These are phyloP conservation scores for Taurulus bubalis DNA, from an alignment of 2,113 vertebrate genomes.

Conservation along the genomic window DNA sequence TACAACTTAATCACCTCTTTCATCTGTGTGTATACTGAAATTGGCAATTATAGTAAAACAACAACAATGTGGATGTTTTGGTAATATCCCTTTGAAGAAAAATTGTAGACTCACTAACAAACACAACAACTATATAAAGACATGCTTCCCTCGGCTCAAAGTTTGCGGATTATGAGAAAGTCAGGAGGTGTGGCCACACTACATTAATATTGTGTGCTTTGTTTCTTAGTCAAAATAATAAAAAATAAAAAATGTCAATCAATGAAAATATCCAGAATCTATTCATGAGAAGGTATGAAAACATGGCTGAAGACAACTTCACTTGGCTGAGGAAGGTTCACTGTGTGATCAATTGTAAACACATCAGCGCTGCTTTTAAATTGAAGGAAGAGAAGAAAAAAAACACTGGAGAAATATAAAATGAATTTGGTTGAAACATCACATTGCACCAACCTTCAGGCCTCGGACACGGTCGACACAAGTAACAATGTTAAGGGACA, in stretches of 20 bases:
- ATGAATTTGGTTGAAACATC: constrained; percentile 6
- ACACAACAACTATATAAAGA: constrained; percentile 10
- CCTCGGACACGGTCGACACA: constrained; percentile 53
- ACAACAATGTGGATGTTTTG: neutral
- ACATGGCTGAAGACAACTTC: neutral
- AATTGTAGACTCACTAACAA: neutral
- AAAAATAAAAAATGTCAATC: neutral
- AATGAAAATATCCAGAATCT: neutral
- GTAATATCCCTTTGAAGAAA: neutral
- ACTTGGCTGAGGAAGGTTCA: neutral
- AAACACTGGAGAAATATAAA: constrained; percentile 28
- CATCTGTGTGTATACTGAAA: constrained; percentile 11
- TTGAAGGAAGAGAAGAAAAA: neutral
- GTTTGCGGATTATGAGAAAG: constrained; percentile 12
- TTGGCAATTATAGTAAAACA: constrained; percentile 7
- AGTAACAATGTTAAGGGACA: constrained; percentile 43
- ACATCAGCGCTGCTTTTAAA: neutral
- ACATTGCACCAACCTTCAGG: constrained; percentile 47
- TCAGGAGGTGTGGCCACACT: constrained; percentile 44
- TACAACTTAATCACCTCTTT: constrained; percentile 11
- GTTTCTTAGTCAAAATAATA: neutral
- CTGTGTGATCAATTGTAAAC: neutral
- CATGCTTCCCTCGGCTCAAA: neutral
- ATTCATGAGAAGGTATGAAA: neutral
- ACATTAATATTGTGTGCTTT: neutral